Evolutionary conservation across 92 coral and sea anemone species (phyloP).

Genomic region (Blastomussa wellsi): DNA sequence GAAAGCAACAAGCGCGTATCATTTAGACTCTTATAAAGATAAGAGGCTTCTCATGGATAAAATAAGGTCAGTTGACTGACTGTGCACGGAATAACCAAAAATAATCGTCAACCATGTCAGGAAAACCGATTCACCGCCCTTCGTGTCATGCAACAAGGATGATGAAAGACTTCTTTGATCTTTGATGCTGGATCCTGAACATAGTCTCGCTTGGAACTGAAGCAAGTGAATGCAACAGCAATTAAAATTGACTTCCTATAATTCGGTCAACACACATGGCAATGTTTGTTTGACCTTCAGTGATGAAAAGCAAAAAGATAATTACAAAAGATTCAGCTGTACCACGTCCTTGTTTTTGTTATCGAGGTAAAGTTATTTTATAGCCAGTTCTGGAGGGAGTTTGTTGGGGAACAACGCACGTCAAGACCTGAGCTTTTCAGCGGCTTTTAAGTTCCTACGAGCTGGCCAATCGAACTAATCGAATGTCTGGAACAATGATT

Average conservation of each 20-base stretch:
- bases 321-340: background rate
- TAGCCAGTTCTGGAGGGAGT: background rate
- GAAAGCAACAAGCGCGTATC: background rate
- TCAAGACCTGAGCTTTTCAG: too few species aligned
- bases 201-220: background rate
- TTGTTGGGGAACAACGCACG: too few species aligned
- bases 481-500: too few species aligned
- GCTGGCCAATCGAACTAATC: too few species aligned
- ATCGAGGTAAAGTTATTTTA: background rate
- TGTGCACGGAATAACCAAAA: slow-evolving; percentile 30
- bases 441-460: too few species aligned
- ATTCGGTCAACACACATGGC: background rate
- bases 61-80: slow-evolving; percentile 13
- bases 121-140: background rate
- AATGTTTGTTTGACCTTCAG: slow-evolving; percentile 21
- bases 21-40: slow-evolving; percentile 24
- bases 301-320: background rate
- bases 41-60: slow-evolving; percentile 22
- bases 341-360: background rate
- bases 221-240: slow-evolving; percentile 2
- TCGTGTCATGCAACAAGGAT: slow-evolving; percentile 24
- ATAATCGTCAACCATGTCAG: slow-evolving; percentile 4
- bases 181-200: background rate
- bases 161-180: slow-evolving; percentile 23
- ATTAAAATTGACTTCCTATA: slow-evolving; percentile 13